Conservation (phyloP, 1,140 invertebrate genomes). For the Drosophila punjabiensis region DNA sequence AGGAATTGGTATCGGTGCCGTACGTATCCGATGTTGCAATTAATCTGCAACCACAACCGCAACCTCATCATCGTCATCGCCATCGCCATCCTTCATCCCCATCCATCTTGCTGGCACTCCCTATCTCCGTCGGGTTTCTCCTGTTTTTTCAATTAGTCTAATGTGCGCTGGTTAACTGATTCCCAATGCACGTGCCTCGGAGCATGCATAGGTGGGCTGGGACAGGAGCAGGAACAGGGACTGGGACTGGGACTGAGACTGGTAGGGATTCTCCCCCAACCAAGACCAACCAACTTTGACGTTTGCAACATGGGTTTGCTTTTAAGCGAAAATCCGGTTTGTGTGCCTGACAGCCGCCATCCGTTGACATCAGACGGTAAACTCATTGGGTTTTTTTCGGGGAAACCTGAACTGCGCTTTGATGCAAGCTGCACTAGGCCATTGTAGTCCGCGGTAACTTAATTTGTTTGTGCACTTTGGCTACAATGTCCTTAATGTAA, state of each 20-base stretch:
- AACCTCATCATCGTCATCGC: conserved; percentile 23
- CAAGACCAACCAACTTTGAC: conserved; percentile 20
- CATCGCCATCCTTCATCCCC: conserved; percentile 4
- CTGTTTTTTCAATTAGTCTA: conserved; percentile 59
- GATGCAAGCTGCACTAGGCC: background rate
- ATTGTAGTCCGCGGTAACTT: background rate
- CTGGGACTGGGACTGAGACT: no score
- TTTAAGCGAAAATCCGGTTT: conserved; percentile 48
- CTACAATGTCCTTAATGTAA: background rate
- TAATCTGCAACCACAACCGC: conserved; percentile 42
- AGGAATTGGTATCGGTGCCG: conserved; percentile 10
- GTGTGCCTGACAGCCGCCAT: conserved; percentile 25
- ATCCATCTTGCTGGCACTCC: conserved; percentile 5
- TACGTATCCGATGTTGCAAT: conserved; percentile 48
- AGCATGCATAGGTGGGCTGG: background rate
- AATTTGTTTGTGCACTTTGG: background rate
- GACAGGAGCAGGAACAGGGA: no score
- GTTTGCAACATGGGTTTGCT: conserved; percentile 66
- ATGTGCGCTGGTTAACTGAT: conserved; percentile 45
- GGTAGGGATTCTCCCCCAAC: background rate
- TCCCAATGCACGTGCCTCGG: conserved; percentile 40
- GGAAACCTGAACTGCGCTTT: conserved; percentile 22
- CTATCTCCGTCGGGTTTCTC: background rate
- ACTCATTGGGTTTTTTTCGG: background rate
- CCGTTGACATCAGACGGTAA: background rate